These are phyloP conservation scores for Lytechinus pictus DNA, from an alignment of 35 echinoderm and acorn worm species.

Conservation along the genomic window DNA sequence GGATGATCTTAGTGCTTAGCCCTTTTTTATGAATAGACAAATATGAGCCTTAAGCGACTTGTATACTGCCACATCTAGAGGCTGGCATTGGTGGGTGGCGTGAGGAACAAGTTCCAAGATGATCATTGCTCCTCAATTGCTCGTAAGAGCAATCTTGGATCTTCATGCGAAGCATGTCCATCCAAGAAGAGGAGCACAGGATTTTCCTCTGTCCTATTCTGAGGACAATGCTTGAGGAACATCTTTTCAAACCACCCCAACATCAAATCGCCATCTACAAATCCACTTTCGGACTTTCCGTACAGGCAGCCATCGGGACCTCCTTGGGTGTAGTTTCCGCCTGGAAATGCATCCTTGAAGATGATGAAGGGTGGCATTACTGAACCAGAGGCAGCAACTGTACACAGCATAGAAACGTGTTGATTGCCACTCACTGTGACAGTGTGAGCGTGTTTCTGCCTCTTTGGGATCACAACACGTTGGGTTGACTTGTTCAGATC, in stretches of 20 bases:
- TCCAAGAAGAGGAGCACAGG: conserved; percentile 40
- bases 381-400: conserved; percentile 48
- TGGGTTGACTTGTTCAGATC: conserved; percentile 63
- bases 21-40: conserved; percentile 13
- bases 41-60: conserved; percentile 44
- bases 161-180: not conserved
- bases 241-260: conserved; percentile 3
- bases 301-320: conserved; percentile 37
- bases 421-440: not conserved
- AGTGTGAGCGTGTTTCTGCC: conserved; percentile 34
- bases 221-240: conserved; percentile 39
- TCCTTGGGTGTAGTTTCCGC: conserved; percentile 25
- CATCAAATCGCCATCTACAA: conserved; percentile 26
- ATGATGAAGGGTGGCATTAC: conserved; percentile 52
- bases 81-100: conserved; percentile 47
- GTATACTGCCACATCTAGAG: conserved; percentile 50
- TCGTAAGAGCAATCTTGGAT: not conserved
- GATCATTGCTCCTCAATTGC: not conserved
- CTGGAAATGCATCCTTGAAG: conserved; percentile 47
- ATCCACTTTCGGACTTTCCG: conserved; percentile 3
- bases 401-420: conserved; percentile 41
- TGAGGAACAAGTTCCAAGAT: conserved; percentile 42
- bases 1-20: conserved; percentile 12
- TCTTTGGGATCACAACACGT: conserved; percentile 20
- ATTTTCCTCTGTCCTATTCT: conserved; percentile 49